phyloP scores from a whole-genome alignment of 1,140 invertebrate genomes.

The Heliothis virescens region DNA sequence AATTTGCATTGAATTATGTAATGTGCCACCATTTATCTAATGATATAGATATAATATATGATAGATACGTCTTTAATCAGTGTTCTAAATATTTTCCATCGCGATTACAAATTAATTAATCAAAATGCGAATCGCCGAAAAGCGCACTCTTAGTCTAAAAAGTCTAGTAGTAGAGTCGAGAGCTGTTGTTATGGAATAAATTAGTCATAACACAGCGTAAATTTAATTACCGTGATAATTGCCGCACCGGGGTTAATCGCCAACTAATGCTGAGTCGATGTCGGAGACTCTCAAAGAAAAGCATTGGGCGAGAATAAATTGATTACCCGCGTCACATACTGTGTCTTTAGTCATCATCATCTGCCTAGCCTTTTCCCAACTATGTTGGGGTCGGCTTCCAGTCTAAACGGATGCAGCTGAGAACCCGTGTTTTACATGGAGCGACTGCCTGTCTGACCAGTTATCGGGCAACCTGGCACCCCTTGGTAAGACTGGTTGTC shows the following conservation, averaged over 20 bases:
- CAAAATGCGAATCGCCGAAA: not conserved
- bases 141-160: conserved; percentile 9
- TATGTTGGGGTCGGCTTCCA: too few species aligned
- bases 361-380: too few species aligned
- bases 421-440: too few species aligned
- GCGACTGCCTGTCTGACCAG: too few species aligned
- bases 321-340: not conserved
- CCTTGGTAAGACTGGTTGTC: too few species aligned
- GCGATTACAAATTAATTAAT: not conserved
- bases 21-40: too few species aligned
- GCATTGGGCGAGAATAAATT: not conserved
- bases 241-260: conserved; percentile 41
- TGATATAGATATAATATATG: too few species aligned
- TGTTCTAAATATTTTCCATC: too few species aligned
- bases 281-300: conserved; percentile 37
- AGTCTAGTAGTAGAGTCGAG: conserved; percentile 33
- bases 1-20: conserved; percentile 4
- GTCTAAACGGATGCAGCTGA: too few species aligned
- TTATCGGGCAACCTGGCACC: too few species aligned
- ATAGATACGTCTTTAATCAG: too few species aligned
- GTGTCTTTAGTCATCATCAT: too few species aligned
- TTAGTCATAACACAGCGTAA: conserved; percentile 62
- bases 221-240: conserved; percentile 64
- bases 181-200: conserved; percentile 59
- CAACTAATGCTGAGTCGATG: conserved; percentile 48